Evolutionary conservation across 64 coral and sea anemone species (phyloP).

Genomic region (Pocillopora verrucosa): DNA sequence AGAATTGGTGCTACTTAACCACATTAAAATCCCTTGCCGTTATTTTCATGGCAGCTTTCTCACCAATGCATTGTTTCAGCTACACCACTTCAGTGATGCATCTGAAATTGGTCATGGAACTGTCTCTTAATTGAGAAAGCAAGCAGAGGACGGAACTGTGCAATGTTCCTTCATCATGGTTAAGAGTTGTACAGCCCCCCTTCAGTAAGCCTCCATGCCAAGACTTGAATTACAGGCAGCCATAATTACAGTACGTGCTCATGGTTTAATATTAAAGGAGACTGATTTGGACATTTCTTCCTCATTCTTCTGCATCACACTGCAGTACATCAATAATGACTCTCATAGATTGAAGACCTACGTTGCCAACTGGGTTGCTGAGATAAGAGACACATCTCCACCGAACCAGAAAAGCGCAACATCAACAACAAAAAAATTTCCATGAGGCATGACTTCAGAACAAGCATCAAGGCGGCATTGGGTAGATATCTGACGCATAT

Average conservation of each 20-base stretch:
- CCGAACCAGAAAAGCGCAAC: not conserved
- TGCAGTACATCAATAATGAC: slow-evolving; percentile 70
- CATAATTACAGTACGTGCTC: slow-evolving; percentile 38
- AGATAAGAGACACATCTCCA: slow-evolving; percentile 29
- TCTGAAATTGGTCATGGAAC: slow-evolving; percentile 39
- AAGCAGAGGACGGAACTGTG: not conserved
- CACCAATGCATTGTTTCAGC: not conserved
- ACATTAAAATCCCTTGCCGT: slow-evolving; percentile 7
- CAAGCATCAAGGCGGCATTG: not conserved
- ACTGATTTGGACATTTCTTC: not conserved
- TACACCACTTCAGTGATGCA: slow-evolving; percentile 25
- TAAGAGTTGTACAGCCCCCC: slow-evolving; percentile 36
- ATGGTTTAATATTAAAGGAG: slow-evolving; percentile 30
- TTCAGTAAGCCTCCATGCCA: slow-evolving; percentile 43
- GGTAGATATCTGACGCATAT: not conserved
- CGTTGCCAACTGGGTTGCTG: slow-evolving; percentile 61
- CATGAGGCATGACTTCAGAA: too few relatives aligned
- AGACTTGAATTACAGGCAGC: slow-evolving; percentile 40
- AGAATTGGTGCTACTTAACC: slow-evolving; percentile 44
- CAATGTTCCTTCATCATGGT: not conserved
- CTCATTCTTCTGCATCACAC: slow-evolving; percentile 31
- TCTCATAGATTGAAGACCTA: slow-evolving; percentile 58
- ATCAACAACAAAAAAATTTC: too few relatives aligned
- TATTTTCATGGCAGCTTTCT: slow-evolving; percentile 31
- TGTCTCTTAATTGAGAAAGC: slow-evolving; percentile 35